phyloP scores from a whole-genome alignment of 2,113 vertebrate species.

The Pachyramphus minor region DNA sequence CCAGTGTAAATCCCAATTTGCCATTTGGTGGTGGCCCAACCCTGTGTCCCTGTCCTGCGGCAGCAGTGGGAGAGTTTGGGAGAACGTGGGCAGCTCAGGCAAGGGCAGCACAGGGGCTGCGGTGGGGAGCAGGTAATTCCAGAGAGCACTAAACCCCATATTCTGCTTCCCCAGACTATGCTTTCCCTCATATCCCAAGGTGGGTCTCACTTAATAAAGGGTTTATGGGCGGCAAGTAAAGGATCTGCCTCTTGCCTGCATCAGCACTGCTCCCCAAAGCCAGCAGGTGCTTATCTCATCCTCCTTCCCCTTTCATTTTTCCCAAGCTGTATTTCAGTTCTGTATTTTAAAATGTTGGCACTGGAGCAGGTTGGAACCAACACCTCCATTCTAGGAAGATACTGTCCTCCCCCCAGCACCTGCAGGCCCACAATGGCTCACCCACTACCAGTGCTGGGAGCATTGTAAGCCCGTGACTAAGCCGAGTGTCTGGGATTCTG shows the following conservation, averaged over 20 bases:
- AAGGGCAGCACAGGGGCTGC: fast-evolving
- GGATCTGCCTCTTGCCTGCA: not conserved
- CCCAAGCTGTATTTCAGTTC: not conserved
- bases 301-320: not conserved
- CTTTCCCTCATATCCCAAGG: fast-evolving
- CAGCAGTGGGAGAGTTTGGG: not conserved
- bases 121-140: not conserved
- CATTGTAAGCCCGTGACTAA: not conserved
- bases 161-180: not conserved
- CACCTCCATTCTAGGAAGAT: not conserved
- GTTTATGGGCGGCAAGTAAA: not conserved
- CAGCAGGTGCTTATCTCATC: not conserved
- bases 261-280: fast-evolving
- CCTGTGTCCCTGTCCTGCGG: fast-evolving
- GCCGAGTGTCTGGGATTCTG: not conserved
- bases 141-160: not conserved
- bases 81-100: not conserved
- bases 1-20: not conserved
- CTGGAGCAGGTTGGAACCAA: not conserved
- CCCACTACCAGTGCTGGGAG: fast-evolving
- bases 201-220: fast-evolving
- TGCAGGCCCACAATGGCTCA: fast-evolving
- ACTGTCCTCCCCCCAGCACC: not conserved
- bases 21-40: not conserved
- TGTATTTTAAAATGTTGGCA: not conserved